phyloP scores from a whole-genome alignment of 2,113 vertebrate genomes.

The Sula dactylatra region DNA sequence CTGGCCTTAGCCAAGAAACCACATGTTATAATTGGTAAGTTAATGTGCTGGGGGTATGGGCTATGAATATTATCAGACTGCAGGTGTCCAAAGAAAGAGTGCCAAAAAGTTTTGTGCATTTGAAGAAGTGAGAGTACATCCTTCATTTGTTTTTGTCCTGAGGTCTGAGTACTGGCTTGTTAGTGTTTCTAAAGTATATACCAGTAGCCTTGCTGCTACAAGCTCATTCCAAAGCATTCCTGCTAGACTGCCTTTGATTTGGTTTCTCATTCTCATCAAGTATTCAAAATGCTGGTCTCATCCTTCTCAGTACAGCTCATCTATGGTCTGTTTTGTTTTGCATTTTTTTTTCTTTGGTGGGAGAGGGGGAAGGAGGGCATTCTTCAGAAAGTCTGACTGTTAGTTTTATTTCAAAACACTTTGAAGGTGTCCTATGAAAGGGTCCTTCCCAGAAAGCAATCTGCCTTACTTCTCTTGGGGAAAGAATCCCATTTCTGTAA shows the following conservation, averaged over 20 bases:
- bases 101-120: background rate
- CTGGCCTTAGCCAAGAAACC: conserved; percentile 95
- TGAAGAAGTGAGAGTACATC: background rate
- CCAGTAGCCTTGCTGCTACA: background rate
- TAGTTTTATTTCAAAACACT: background rate
- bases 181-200: background rate
- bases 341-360: accelerated
- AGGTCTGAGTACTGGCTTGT: background rate
- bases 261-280: background rate
- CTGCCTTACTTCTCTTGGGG: background rate
- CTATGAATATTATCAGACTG: background rate
- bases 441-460: background rate
- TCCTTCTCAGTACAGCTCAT: background rate
- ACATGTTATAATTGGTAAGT: conserved; percentile 93
- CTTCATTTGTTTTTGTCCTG: background rate
- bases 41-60: background rate
- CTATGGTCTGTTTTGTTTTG: background rate
- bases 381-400: background rate
- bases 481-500: background rate
- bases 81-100: background rate
- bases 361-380: background rate
- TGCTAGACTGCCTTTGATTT: background rate
- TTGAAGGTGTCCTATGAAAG: background rate
- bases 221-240: background rate
- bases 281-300: background rate